These are phyloP conservation scores for Melanostoma scalare DNA, from an alignment of 2,888 invertebrate species.

Conservation along the genomic window DNA sequence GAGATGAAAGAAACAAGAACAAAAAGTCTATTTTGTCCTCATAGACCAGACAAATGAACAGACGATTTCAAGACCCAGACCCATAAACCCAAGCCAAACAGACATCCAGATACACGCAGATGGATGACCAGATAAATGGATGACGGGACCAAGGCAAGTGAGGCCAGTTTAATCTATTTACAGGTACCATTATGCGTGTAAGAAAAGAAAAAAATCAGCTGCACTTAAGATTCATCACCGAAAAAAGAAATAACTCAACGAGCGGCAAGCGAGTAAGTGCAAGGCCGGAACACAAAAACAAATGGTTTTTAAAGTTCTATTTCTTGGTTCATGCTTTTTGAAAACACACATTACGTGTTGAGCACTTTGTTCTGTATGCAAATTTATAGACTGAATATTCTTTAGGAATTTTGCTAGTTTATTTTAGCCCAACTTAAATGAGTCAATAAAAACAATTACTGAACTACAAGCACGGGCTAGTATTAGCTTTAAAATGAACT, in stretches of 20 bases:
- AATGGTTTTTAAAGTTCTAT: no score
- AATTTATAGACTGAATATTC: no score
- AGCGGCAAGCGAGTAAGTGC: not conserved
- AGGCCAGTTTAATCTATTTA: conserved; percentile 69
- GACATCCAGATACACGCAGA: conserved; percentile 51
- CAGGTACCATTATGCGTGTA: conserved; percentile 66
- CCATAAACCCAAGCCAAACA: conserved; percentile 46
- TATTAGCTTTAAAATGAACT: no score
- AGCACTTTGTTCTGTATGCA: no score
- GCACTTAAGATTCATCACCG: conserved; percentile 64
- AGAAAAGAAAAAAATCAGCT: conserved; percentile 46
- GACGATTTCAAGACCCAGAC: conserved; percentile 45
- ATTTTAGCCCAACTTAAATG: no score
- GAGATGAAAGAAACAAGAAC: conserved; percentile 30
- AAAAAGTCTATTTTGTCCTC: conserved; percentile 66
- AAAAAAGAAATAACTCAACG: conserved; percentile 21
- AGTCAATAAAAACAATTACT: no score
- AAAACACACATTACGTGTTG: no score
- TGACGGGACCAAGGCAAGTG: conserved; percentile 55
- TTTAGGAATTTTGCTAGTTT: no score
- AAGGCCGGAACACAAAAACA: not conserved
- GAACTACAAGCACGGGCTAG: no score
- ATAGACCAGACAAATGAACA: conserved; percentile 64
- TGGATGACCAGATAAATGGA: conserved; percentile 63
- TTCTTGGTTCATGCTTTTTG: no score